These are phyloP conservation scores for Lipotes vexillifer DNA, from an alignment of 2,113 vertebrate species.

Conservation along the genomic window DNA sequence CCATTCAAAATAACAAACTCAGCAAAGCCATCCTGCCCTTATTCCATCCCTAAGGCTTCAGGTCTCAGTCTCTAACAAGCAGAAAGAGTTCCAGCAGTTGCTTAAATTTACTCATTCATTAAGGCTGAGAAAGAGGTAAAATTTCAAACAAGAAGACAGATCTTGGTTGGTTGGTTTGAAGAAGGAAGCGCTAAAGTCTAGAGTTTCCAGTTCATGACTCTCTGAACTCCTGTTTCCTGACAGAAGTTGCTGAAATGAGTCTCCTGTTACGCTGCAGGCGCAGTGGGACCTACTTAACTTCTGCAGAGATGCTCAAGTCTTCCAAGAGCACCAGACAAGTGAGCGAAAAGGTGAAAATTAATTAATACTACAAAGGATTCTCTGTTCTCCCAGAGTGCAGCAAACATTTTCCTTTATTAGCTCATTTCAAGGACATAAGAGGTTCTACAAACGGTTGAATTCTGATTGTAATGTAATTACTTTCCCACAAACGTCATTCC, in stretches of 20 bases:
- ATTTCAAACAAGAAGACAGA: not conserved
- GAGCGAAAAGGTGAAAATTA: slow-evolving; percentile 49
- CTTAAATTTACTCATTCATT: not conserved
- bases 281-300: slow-evolving; percentile 26
- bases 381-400: not conserved
- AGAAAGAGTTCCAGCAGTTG: not conserved
- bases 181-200: not conserved
- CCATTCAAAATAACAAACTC: not conserved
- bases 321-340: not conserved
- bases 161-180: not conserved
- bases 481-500: not conserved
- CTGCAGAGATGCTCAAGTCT: slow-evolving; percentile 44
- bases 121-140: slow-evolving; percentile 7
- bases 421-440: not conserved
- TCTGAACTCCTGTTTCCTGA: not conserved
- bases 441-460: not conserved
- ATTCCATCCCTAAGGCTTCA: not conserved
- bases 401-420: not conserved
- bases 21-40: not conserved
- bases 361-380: slow-evolving; percentile 33
- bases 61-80: not conserved
- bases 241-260: not conserved
- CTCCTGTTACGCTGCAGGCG: slow-evolving; percentile 5
- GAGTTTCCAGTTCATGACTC: not conserved
- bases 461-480: not conserved